These are phyloP conservation scores for Eupithecia exiguata DNA, from an alignment of 2,888 invertebrate genomes.

Conservation along the genomic window DNA sequence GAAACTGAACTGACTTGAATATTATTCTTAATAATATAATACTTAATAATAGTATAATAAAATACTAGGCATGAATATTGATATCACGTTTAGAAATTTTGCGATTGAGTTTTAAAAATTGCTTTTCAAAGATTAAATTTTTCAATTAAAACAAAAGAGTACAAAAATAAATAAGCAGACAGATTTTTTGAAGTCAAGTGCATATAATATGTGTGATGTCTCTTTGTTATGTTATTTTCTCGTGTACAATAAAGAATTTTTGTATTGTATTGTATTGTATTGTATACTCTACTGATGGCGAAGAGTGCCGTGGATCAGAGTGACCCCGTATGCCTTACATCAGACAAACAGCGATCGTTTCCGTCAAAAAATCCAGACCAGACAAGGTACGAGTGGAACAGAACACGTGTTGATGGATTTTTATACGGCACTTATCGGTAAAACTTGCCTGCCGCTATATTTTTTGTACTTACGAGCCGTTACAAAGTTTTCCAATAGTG, in stretches of 20 bases:
- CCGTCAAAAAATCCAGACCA: conserved; percentile 46
- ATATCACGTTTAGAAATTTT: too few relatives aligned
- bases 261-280: neutral
- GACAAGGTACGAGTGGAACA: conserved; percentile 26
- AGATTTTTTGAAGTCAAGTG: too few relatives aligned
- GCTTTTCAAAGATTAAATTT: too few relatives aligned
- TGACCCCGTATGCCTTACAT: conserved; percentile 13
- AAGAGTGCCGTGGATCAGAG: neutral
- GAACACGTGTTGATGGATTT: conserved; percentile 19
- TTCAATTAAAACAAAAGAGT: too few relatives aligned
- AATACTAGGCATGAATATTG: too few relatives aligned
- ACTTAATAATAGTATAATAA: neutral
- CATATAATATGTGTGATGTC: too few relatives aligned
- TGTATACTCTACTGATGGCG: too few relatives aligned
- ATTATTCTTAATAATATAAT: too few relatives aligned
- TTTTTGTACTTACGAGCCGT: neutral
- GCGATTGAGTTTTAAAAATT: too few relatives aligned
- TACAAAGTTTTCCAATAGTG: neutral
- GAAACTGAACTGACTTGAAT: neutral
- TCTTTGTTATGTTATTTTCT: too few relatives aligned
- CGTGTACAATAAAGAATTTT: too few relatives aligned
- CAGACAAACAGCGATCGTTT: conserved; percentile 42
- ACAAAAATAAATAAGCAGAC: too few relatives aligned
- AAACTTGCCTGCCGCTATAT: neutral
- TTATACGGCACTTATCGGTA: neutral